phyloP scores from a whole-genome alignment of 2,888 invertebrate genomes.

The Mallateleia sp. region DNA sequence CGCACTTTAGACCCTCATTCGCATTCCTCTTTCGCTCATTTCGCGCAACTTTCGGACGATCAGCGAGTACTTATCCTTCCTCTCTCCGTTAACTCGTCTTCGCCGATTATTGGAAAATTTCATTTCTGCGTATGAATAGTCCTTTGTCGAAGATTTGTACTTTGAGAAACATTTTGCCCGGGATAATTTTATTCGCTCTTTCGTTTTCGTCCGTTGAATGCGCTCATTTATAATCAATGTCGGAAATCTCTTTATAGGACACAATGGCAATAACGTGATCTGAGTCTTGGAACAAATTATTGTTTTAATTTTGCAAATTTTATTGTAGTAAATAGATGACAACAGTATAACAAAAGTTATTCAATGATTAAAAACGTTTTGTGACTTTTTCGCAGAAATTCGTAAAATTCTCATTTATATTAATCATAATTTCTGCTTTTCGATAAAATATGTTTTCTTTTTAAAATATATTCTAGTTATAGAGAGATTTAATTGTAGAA shows the following conservation, averaged over 20 bases:
- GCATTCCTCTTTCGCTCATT: conserved; percentile 57
- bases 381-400: no score
- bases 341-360: no score
- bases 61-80: conserved; percentile 56
- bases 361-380: no score
- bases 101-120: conserved; percentile 57
- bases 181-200: conserved; percentile 40
- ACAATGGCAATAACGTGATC: neutral
- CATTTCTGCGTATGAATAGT: conserved; percentile 48
- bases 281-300: conserved; percentile 6
- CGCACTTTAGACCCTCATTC: conserved; percentile 48
- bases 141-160: conserved; percentile 46
- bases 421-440: no score
- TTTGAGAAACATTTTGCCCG: conserved; percentile 24
- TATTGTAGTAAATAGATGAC: no score
- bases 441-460: no score
- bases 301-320: conserved; percentile 10
- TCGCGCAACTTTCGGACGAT: conserved; percentile 56
- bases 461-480: no score
- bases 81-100: conserved; percentile 20
- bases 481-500: no score
- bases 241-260: conserved; percentile 22
- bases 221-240: conserved; percentile 30
- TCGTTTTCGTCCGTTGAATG: neutral
- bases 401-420: no score